Base-by-base conservation (phyloP, 2,797 vertebrate species). In the Chrosomus eos region DNA sequence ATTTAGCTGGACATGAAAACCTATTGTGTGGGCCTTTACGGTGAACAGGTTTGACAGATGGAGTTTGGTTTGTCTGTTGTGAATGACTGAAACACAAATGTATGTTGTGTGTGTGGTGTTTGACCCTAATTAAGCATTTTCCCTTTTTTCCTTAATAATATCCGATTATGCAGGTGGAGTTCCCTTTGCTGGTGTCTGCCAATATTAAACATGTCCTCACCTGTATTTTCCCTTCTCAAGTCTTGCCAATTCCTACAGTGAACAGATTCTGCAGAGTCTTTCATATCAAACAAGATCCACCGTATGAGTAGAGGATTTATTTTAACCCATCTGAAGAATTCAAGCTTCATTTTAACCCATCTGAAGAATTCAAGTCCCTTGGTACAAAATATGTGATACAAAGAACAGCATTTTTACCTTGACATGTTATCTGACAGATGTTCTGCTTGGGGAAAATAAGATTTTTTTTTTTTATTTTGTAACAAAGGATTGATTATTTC, bases 1-100 rank as follows among this genome's bases (percentile, higher is more conserved):
- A 87, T 78, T 86, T 85, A 84, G 70, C 70, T 88, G 85, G 85
- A 86, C 64, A 71, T 67, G 80, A 81, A 88, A 70, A 40, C 31
- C 82, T 81, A 83, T 83, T 87, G 88, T 83, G 55, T 67, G 48
- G 64, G 75, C 82, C 70, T 90, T 87, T 86, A 81, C 40, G 76
- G 68, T 66, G 64, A 84, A 80, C 62, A 80, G 81, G 58, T 71
- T 78, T 81, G 73, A 85, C 58, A 62, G 75, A 89, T 78, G 43
- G 43, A 70, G 78, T 80, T 87, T 64, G 70, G n/a, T 80, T 76
- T 70, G 26, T 48, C 64, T 77, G 67, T 60, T 72, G 74, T 58
- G 70, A 81, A 71, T 58, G 70, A 81, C 31, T 64, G 38, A 82
- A 70, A 43, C 64, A 68, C 48, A 53, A 66, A 76, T 53, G 79